phyloP scores from a whole-genome alignment of 2,888 invertebrate genomes.

The Synergus laeviventris region DNA sequence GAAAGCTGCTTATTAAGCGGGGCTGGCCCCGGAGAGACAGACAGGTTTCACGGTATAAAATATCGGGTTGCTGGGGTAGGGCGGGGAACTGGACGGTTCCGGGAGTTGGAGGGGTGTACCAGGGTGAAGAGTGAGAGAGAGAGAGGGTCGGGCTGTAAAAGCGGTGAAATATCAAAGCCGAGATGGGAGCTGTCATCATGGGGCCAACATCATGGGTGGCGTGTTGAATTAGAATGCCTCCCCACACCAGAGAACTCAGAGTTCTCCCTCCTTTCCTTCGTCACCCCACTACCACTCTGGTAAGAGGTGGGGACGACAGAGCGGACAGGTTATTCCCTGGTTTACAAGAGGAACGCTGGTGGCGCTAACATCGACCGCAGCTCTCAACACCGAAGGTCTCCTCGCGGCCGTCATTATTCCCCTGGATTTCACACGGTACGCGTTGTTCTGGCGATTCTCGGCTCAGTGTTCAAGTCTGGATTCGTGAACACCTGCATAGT shows the following conservation, averaged over 20 bases:
- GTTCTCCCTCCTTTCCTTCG: conserved; percentile 75
- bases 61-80: conserved; percentile 72
- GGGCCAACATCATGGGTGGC: conserved; percentile 76
- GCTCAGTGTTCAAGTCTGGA: conserved; percentile 38
- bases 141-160: conserved; percentile 66
- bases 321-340: conserved; percentile 72
- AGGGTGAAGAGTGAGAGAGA: conserved; percentile 60
- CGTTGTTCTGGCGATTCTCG: conserved; percentile 53
- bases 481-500: neutral
- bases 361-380: conserved; percentile 56
- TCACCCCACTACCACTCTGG: conserved; percentile 44
- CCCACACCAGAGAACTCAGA: conserved; percentile 77
- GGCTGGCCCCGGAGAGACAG: conserved; percentile 71
- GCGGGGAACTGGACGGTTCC: conserved; percentile 54
- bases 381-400: conserved; percentile 43
- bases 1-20: conserved; percentile 76
- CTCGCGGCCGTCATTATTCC: conserved; percentile 65
- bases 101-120: conserved; percentile 56
- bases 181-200: conserved; percentile 77
- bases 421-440: conserved; percentile 66
- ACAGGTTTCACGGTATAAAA: conserved; percentile 76
- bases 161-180: conserved; percentile 77
- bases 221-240: conserved; percentile 76
- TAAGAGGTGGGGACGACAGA: conserved; percentile 64
- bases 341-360: conserved; percentile 64